Evolutionary conservation across 1,140 invertebrate genomes (phyloP).

Genomic region (Scaptodrosophila lebanonensis): DNA sequence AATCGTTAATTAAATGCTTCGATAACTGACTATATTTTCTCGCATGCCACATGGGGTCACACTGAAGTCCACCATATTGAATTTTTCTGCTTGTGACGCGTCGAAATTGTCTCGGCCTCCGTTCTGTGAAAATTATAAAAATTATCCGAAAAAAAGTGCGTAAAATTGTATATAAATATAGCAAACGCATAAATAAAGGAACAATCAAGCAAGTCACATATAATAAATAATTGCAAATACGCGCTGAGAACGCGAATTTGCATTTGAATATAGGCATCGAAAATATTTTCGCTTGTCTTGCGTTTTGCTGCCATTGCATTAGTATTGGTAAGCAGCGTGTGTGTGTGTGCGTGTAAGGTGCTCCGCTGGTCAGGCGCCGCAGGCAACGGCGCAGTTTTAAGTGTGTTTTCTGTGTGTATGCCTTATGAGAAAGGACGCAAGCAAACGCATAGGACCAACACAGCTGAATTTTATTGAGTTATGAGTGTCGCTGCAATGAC

Average conservation of each 20-base stretch:
- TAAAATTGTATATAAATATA: conserved; percentile 39
- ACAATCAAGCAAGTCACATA: conserved; percentile 45
- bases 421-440: conserved; percentile 41
- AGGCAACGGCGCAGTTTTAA: conserved; percentile 12
- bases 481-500: conserved; percentile 77
- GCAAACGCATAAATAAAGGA: conserved; percentile 56
- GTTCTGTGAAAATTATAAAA: conserved; percentile 51
- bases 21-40: no score
- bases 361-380: conserved; percentile 42
- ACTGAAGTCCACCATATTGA: conserved; percentile 50
- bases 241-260: conserved; percentile 43
- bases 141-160: conserved; percentile 49
- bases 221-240: conserved; percentile 34
- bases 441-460: conserved; percentile 33
- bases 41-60: no score
- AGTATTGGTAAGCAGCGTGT: conserved; percentile 37
- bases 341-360: conserved; percentile 28
- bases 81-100: conserved; percentile 29
- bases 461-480: conserved; percentile 46
- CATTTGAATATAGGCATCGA: conserved; percentile 29
- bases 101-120: conserved; percentile 30
- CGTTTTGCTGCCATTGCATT: conserved; percentile 26
- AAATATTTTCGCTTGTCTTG: conserved; percentile 34
- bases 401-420: conserved; percentile 34
- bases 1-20: no score